These are phyloP conservation scores for Ceriagrion tenellum DNA, from an alignment of 2,888 invertebrate genomes.

Conservation along the genomic window DNA sequence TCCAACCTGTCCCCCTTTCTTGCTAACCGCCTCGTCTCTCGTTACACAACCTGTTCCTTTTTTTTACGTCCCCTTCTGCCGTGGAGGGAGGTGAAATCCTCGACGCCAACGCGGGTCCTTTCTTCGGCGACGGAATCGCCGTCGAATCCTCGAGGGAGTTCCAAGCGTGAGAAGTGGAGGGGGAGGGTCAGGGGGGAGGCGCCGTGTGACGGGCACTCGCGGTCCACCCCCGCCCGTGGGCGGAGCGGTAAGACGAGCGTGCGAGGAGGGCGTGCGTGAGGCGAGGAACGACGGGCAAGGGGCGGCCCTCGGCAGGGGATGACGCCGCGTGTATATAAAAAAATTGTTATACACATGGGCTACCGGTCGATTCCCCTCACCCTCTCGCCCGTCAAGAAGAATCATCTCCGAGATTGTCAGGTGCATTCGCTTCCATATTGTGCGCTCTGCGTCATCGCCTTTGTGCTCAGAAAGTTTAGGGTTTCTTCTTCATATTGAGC, in stretches of 20 bases:
- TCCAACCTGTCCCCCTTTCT: not conserved
- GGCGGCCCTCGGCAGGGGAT: not conserved
- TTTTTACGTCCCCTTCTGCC: not conserved
- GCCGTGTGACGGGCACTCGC: constrained; percentile 24
- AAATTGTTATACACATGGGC: not conserved
- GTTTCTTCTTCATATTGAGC: not conserved
- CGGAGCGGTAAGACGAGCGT: not conserved
- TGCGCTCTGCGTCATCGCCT: not conserved
- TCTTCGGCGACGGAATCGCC: not conserved
- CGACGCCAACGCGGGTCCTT: not conserved
- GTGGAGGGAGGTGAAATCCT: not conserved
- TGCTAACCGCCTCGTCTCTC: constrained; percentile 41
- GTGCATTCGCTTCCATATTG: not conserved
- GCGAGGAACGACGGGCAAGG: not conserved
- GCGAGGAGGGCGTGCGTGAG: not conserved
- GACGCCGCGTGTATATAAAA: not conserved
- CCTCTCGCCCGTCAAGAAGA: not conserved
- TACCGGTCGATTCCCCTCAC: not conserved
- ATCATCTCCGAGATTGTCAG: not conserved
- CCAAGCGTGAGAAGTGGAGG: not conserved
- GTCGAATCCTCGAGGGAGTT: not conserved
- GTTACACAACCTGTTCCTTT: constrained; percentile 59
- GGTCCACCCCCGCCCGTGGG: not conserved
- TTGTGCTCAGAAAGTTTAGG: not conserved
- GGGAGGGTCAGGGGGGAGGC: not conserved